Base-by-base conservation (phyloP, 2,797 vertebrate species). In the Paguma larvata region DNA sequence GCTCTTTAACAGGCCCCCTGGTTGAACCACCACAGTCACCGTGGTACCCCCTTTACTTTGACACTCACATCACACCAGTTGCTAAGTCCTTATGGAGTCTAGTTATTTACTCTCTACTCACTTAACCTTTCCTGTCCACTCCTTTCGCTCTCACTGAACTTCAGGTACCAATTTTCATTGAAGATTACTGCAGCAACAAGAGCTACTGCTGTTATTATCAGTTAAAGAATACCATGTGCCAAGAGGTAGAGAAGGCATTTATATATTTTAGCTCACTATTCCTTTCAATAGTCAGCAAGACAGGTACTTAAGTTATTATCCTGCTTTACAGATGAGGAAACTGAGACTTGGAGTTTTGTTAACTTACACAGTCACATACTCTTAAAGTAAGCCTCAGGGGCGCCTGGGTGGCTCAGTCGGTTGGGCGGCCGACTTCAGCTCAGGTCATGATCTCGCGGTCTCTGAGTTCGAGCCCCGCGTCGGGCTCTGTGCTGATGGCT, bases 81-180 rank as follows among this genome's bases (percentile, higher is more conserved):
- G 44, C 59, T 89, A 56, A 80, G 73, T 13, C 48, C 78, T 59
- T 62, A 41, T 0, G 3, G 23, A 56, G 11, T 67, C 62, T 70
- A 51, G 15, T 65, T 53, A 85, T 32, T 19, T 53, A 62, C 14
- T 46, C 67, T 94, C 83, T 59, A 63, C 27, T 85, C 68, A 38
- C 48, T 65, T 59, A 12, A 56, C 63, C 56, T 65, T 86, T 86
- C 63, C 41, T 70, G 56, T 56, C 82, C 63, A 59, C n/a, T 83
- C 19, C 53, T 77, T 95, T 83, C 92, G 85, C 51, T 87, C 93
- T 32, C 75, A 95, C 48, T 82, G 23, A 84, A 96, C 13, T 91
- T 94, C 11, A 70, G 41, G 30, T 53, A 91, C 18, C 62, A 83
- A 94, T 95, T 95, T 97, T 93, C 85, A 94, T 12, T 82, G 34